These are phyloP conservation scores for Melolontha melolontha DNA, from an alignment of 2,888 invertebrate species.

Conservation along the genomic window DNA sequence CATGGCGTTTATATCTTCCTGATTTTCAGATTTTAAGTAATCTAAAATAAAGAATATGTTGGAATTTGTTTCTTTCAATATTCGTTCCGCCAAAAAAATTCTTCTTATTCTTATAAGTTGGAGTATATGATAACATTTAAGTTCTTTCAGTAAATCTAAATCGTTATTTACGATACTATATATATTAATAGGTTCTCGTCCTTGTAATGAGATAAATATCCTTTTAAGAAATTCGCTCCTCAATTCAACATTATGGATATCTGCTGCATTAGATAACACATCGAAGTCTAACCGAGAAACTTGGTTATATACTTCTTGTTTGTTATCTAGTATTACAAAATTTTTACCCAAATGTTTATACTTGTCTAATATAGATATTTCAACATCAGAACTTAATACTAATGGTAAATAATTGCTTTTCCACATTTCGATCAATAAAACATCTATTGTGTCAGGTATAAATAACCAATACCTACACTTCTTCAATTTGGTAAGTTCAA, in stretches of 20 bases:
- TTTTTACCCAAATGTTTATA: slow-evolving; percentile 16
- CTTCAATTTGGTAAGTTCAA: not conserved
- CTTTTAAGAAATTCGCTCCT: not conserved
- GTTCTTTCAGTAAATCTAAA: not conserved
- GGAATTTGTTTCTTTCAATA: not conserved
- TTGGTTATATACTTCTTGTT: too few relatives aligned
- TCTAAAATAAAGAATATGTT: slow-evolving; percentile 10
- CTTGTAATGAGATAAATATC: slow-evolving; percentile 17
- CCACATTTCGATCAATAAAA: slow-evolving; percentile 16
- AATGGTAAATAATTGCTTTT: slow-evolving; percentile 13
- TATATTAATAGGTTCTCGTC: slow-evolving; percentile 9
- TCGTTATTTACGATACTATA: not conserved
- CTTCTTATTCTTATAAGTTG: not conserved
- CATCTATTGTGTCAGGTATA: slow-evolving; percentile 18
- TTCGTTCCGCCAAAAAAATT: not conserved
- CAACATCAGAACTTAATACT: slow-evolving; percentile 2
- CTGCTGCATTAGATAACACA: slow-evolving; percentile 6
- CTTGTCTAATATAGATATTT: slow-evolving; percentile 1
- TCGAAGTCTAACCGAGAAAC: not conserved
- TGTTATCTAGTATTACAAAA: slow-evolving; percentile 5
- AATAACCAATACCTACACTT: not conserved
- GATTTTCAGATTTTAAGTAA: not conserved
- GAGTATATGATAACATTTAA: slow-evolving; percentile 11
- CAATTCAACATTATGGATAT: slow-evolving; percentile 7
- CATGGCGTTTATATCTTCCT: not conserved